Evolutionary conservation across 2,113 vertebrate genomes (phyloP), one percentile per base, ranked within the genome.

Genomic region (Pimephales promelas): DNA sequence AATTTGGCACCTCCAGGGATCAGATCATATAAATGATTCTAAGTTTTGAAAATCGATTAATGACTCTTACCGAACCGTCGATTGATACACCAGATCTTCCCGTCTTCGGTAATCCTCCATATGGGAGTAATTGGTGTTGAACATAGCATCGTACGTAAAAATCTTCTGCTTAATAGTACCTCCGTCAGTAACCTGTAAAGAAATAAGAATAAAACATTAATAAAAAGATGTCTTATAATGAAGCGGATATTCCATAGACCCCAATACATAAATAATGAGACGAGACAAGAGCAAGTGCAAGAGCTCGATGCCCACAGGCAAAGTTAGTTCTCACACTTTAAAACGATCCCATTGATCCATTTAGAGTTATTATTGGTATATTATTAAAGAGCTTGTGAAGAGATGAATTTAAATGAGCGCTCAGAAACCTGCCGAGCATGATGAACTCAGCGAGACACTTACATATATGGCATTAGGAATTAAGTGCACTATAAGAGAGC

Each of bases 81-180:
- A 97, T 88, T 99, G 97, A 83, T 99, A 99, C 28, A 99, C 97
- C 11, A 99, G 93, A 66, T 99, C 98, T 81, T 99, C 97, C 9
- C 97, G 91, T 89, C 95, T 95, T 82, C 96, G 94, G 87, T 98
- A 98, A 82, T 96, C 97, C 91, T 99, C 98, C 97, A 98, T 97
- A 89, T 99, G 97, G 0, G 98, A 98, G 91, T 96, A 97, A 88
- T 99, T 99, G 92, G 97, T 99, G 88, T 98, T 98, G 90, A 99
- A 99, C 97, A 99, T 99, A 86, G 98, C 98, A 34, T 99, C 98
- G 0, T 99, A 99, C 59, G 98, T 99, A 90, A 99, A 99, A 87
- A 99, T 96, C 92, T 98, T 99, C 95, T 99, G 98, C 88, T 98
- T 99, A 92, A 98, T 98, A 88, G 97, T 97, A 52, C 98, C 98